A percentile compares a stretch with the other conserved stretches of the same genome.
phyloP scores from a whole-genome alignment of 2,797 vertebrate genomes.

The Octomys mimax region DNA sequence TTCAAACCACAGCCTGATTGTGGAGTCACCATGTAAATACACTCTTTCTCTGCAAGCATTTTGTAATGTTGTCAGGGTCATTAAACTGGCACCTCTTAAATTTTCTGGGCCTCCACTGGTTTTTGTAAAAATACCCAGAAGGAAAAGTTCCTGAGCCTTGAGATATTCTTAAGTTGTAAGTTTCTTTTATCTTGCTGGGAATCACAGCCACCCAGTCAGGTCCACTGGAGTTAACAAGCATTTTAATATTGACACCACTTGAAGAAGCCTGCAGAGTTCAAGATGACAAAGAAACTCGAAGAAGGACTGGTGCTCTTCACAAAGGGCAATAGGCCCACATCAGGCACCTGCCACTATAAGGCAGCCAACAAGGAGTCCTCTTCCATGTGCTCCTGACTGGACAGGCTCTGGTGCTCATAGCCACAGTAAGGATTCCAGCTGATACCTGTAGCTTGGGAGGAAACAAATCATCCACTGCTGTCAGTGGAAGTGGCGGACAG shows the following conservation, averaged over 20 bases:
- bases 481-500: slow-evolving; percentile 92
- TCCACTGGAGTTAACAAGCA: too few species aligned
- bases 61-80: slow-evolving; percentile 90
- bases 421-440: slow-evolving; percentile 91
- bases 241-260: slow-evolving; percentile 89
- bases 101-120: slow-evolving; percentile 92
- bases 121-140: slow-evolving; percentile 95
- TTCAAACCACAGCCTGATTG: slow-evolving; percentile 98
- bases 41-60: slow-evolving; percentile 95
- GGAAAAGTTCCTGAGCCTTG: slow-evolving; percentile 85
- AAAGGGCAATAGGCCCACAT: slow-evolving; percentile 82
- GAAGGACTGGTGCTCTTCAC: slow-evolving; percentile 93
- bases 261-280: slow-evolving; percentile 89
- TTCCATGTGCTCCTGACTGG: slow-evolving; percentile 91
- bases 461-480: slow-evolving; percentile 88
- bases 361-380: slow-evolving; percentile 92
- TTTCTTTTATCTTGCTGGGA: slow-evolving; percentile 76
- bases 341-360: slow-evolving; percentile 92
- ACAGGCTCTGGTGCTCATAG: slow-evolving; percentile 91
- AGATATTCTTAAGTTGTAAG: slow-evolving; percentile 74
- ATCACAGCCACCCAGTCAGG: too few species aligned
- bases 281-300: slow-evolving; percentile 94
- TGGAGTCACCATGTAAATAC: slow-evolving; percentile 98
- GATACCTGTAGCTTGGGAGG: slow-evolving; percentile 78
- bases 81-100: slow-evolving; percentile 92